Conservation (phyloP, 2,113 vertebrate genomes). For the Cygnus atratus region DNA sequence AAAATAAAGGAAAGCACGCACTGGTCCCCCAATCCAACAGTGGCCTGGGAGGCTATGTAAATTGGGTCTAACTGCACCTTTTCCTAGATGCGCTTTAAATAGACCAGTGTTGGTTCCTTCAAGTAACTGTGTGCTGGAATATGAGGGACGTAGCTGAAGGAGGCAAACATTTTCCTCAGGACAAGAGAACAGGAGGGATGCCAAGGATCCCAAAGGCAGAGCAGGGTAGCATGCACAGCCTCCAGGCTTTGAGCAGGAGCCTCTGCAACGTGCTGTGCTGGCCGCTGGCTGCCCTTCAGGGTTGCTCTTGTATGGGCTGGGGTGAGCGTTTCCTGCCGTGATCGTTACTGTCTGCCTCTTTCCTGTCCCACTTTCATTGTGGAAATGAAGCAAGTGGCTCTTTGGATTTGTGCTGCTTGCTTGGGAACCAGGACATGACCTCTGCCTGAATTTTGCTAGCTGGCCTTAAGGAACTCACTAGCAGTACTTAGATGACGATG, state of each 20-base stretch:
- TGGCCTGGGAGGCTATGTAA: neutral
- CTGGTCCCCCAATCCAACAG: neutral
- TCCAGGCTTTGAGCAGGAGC: neutral
- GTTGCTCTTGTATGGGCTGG: neutral
- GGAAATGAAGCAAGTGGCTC: neutral
- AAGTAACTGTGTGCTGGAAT: neutral
- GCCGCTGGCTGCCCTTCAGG: rapidly evolving
- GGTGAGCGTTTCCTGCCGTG: neutral
- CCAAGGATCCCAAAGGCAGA: neutral
- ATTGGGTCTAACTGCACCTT: neutral
- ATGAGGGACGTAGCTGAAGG: neutral
- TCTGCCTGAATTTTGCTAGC: neutral
- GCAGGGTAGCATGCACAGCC: neutral
- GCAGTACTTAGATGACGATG: neutral
- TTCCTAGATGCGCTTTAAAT: conserved; percentile 15
- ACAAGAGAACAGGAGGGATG: neutral
- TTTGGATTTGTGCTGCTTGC: neutral
- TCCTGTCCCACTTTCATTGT: neutral
- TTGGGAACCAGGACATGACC: neutral
- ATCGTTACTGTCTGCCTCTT: neutral
- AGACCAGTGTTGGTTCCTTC: neutral
- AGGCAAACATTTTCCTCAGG: neutral
- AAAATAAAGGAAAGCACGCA: neutral
- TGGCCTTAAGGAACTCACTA: neutral
- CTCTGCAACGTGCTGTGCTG: neutral